Conservation (phyloP, 2,888 invertebrate genomes). For the Scotopteryx bipunctaria region DNA sequence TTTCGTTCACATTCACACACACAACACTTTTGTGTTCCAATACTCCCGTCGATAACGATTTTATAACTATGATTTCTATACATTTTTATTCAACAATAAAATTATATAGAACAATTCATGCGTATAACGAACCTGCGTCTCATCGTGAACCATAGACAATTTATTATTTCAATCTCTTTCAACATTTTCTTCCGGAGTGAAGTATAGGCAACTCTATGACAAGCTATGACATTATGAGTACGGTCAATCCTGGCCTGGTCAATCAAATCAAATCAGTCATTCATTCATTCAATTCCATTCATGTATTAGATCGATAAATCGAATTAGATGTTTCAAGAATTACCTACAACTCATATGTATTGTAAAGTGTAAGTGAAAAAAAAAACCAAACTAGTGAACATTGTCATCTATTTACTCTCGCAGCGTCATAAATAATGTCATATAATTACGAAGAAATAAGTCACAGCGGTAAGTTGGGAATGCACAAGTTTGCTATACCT, state of each 20-base stretch:
- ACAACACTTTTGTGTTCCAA: conserved; percentile 64
- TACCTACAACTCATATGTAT: too few species aligned
- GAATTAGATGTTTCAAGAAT: too few species aligned
- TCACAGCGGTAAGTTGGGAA: conserved; percentile 68
- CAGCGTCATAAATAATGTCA: not conserved
- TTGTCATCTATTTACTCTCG: not conserved
- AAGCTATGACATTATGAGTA: not conserved
- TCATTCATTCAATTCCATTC: conserved; percentile 2
- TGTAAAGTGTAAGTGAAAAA: too few species aligned
- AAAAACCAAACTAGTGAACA: not conserved
- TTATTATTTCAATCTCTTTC: not conserved
- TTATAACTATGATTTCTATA: conserved; percentile 49
- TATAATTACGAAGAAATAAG: conserved; percentile 80
- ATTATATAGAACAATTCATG: conserved; percentile 43
- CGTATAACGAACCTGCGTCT: conserved; percentile 51
- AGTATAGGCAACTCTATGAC: conserved; percentile 11
- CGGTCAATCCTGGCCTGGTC: not conserved
- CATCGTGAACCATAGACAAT: conserved; percentile 7
- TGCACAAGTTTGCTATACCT: not conserved
- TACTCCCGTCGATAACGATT: conserved; percentile 58
- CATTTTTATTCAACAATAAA: conserved; percentile 38
- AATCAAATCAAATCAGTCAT: not conserved
- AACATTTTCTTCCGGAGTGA: too few species aligned
- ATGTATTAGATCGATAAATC: not conserved
- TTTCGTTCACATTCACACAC: conserved; percentile 71